Evolutionary conservation across 2,888 invertebrate species (phyloP), one percentile per base, ranked within the genome.

Genomic region (Trichacis sp.): DNA sequence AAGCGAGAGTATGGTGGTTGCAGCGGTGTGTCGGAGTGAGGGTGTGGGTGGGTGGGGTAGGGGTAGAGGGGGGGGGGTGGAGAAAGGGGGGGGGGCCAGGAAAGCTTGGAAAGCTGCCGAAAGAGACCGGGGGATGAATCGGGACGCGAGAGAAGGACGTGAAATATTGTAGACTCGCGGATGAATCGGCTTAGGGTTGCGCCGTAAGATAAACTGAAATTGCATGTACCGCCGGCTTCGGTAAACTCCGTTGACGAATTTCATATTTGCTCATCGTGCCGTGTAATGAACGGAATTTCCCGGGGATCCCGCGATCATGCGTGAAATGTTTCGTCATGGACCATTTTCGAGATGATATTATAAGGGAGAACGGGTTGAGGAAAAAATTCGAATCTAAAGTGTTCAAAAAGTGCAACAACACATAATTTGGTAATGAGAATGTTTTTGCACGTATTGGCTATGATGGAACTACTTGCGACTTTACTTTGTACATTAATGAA

Each of bases 21-120:
- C n/a, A n/a, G n/a, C n/a, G n/a, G n/a, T n/a, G n/a, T 77, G 74
- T 76, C 76, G 74, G 77, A 69, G 73, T 68, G 66, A 72, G 70
- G 62, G 71, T 68, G 62, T 64, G 56, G 68, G 70, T 69, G 69
- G 73, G 70, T 73, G 51, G 47, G 55, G 43, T 17, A 52, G 40
- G 30, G 51, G 50, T 33, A 47, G 40, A 14, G 46, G 36, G 18
- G 20, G 52, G 46, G 9, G 50, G 42, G 18, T 24, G 14, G 9
- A 11, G 12, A 12, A 36, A 20, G 38, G 38, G 40, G 14, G 49
- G 40, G 49, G 51, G 53, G n/a, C n/a, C n/a, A n/a, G n/a, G n/a
- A 54, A 18, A 24, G 24, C 24, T 14, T 47, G 43, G 19, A 43
- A 19, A 43, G 43, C 18, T 43, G 19, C 17, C 18, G 43, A 43